phyloP scores from a whole-genome alignment of 2,797 vertebrate genomes.

The Crenuchus spilurus region DNA sequence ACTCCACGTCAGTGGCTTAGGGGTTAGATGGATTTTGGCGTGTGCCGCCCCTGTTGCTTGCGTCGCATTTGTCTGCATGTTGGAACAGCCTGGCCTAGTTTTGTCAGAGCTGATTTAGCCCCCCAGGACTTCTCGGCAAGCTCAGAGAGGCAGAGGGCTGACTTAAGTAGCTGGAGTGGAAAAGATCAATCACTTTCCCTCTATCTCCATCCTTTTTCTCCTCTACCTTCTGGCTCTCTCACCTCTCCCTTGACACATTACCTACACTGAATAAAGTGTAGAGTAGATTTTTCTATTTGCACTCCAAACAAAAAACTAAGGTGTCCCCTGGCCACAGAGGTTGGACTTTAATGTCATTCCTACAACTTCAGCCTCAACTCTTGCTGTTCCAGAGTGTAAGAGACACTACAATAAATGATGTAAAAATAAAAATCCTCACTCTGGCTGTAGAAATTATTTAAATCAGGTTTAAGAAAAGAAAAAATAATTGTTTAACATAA shows the following conservation, averaged over 20 bases:
- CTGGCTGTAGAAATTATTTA: too few species aligned
- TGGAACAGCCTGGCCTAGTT: slow-evolving; percentile 50
- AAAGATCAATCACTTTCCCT: slow-evolving; percentile 40
- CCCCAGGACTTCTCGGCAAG: slow-evolving; percentile 27
- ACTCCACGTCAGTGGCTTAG: not conserved
- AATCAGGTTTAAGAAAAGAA: too few species aligned
- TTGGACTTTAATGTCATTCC: not conserved
- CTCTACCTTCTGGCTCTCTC: slow-evolving; percentile 33
- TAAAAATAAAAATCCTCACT: too few species aligned
- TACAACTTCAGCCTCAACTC: not conserved
- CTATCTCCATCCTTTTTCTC: slow-evolving; percentile 22
- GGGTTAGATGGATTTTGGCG: not conserved
- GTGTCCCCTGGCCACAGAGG: not conserved
- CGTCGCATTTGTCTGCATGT: slow-evolving; percentile 15
- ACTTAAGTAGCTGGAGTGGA: slow-evolving; percentile 42
- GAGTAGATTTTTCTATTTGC: slow-evolving; percentile 23
- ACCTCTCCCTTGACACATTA: slow-evolving; percentile 37
- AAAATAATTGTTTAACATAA: too few species aligned
- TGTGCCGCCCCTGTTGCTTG: slow-evolving; percentile 24
- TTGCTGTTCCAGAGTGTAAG: not conserved
- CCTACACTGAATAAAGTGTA: slow-evolving; percentile 25
- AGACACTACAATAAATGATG: not conserved
- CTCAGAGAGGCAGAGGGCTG: slow-evolving; percentile 28
- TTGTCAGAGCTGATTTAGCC: slow-evolving; percentile 50
- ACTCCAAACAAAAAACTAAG: not conserved